These are phyloP conservation scores for Sorex maritimensis DNA, from an alignment of 2,797 vertebrate genomes.

Conservation along the genomic window DNA sequence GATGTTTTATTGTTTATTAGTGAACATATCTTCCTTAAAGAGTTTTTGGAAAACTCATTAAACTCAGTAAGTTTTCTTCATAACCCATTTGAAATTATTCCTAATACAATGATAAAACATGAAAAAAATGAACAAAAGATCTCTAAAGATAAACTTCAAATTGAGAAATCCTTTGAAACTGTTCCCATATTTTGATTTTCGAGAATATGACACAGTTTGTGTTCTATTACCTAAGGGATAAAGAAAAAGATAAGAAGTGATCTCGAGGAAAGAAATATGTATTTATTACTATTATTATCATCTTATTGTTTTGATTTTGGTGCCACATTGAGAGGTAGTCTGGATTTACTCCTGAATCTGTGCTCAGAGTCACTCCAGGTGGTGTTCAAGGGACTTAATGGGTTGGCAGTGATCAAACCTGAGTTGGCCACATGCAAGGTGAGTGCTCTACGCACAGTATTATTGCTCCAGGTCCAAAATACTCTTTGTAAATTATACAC, in stretches of 20 bases:
- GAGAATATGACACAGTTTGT: neutral
- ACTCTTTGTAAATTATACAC: no score
- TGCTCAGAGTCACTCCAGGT: no score
- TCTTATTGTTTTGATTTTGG: neutral
- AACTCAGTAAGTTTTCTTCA: conserved; percentile 92
- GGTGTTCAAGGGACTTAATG: no score
- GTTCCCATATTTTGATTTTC: neutral
- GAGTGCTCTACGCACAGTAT: no score
- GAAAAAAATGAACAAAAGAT: neutral
- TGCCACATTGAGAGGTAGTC: no score
- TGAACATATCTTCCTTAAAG: conserved; percentile 92
- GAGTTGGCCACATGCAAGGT: no score
- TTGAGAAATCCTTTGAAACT: neutral
- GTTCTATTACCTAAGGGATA: no score
- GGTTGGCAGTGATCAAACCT: no score
- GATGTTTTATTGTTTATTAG: conserved; percentile 93
- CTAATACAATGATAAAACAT: conserved; percentile 93
- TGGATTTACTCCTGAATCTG: no score
- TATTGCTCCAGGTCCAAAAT: no score
- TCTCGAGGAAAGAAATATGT: neutral
- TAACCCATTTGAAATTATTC: conserved; percentile 94
- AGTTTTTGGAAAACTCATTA: conserved; percentile 91
- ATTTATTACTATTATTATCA: no score
- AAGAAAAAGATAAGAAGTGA: neutral
- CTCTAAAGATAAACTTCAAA: neutral